Evolutionary conservation across 2,888 invertebrate genomes (phyloP).

Genomic region (Sympetrum striolatum): DNA sequence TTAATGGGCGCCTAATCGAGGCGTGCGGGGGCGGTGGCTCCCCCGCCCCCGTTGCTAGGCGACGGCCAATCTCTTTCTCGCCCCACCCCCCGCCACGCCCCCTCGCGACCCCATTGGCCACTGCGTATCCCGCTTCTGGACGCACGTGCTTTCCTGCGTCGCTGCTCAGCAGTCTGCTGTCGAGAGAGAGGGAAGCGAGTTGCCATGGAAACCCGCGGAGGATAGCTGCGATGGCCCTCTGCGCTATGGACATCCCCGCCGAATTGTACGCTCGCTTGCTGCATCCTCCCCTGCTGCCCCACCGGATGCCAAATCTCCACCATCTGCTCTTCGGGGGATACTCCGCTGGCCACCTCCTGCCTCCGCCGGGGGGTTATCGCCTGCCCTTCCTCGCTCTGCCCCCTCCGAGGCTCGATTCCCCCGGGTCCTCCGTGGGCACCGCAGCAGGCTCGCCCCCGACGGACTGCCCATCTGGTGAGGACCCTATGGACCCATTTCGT

Average conservation of each 20-base stretch:
- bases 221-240: conserved; percentile 42
- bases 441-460: conserved; percentile 1
- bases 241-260: conserved; percentile 45
- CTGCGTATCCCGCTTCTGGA: conserved; percentile 48
- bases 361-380: neutral
- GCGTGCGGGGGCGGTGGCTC: conserved; percentile 60
- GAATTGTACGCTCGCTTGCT: neutral
- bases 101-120: conserved; percentile 59
- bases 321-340: conserved; percentile 30
- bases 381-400: conserved; percentile 56
- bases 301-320: conserved; percentile 33
- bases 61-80: conserved; percentile 60
- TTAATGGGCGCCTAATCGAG: too few relatives aligned
- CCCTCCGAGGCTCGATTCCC: conserved; percentile 34
- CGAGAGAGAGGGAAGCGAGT: neutral
- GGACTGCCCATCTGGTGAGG: conserved; percentile 32
- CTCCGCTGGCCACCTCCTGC: conserved; percentile 9
- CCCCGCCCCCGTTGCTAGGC: conserved; percentile 63
- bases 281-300: neutral
- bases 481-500: neutral
- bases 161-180: conserved; percentile 51
- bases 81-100: conserved; percentile 59
- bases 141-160: conserved; percentile 52
- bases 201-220: neutral
- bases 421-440: conserved; percentile 40